Evolutionary conservation across 2,797 vertebrate species (phyloP).

Genomic region (Sebastes kiyomatsui): DNA sequence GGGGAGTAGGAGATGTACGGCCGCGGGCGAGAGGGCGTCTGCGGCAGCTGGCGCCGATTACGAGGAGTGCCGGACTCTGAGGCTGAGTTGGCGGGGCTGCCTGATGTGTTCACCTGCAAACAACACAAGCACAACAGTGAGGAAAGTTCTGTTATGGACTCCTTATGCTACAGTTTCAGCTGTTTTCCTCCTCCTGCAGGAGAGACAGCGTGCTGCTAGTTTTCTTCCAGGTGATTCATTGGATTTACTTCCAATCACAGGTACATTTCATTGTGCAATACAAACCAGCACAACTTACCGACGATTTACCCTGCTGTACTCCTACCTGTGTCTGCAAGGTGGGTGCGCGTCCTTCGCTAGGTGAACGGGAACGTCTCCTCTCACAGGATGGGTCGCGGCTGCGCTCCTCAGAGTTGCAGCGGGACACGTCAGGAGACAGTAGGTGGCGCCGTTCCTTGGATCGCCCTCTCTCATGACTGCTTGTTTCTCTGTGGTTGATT

Average conservation of each 20-base stretch:
- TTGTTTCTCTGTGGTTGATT: constrained; percentile 87
- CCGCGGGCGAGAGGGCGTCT: constrained; percentile 92
- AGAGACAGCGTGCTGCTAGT: neutral
- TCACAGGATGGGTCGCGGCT: constrained; percentile 89
- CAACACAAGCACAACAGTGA: constrained; percentile 4
- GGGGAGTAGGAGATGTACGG: constrained; percentile 96
- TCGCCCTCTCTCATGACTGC: constrained; percentile 91
- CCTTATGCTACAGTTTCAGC: neutral
- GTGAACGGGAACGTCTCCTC: constrained; percentile 86
- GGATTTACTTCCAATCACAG: neutral
- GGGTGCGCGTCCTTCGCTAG: constrained; percentile 86
- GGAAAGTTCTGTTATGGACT: neutral
- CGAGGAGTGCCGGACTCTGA: constrained; percentile 91
- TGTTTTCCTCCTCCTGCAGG: neutral
- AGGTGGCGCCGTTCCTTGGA: constrained; percentile 97
- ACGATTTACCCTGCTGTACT: neutral
- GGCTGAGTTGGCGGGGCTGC: constrained; percentile 88
- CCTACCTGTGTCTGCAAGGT: constrained; percentile 86
- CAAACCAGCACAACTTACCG: neutral
- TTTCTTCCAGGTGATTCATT: neutral
- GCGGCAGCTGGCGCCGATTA: constrained; percentile 93
- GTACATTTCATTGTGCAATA: neutral
- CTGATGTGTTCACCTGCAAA: constrained; percentile 85
- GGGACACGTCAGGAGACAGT: constrained; percentile 94
- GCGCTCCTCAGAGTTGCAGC: constrained; percentile 95